Evolutionary conservation across 2,797 vertebrate genomes (phyloP), one percentile per base, ranked within the genome.

Genomic region (Linurgus olivaceus): DNA sequence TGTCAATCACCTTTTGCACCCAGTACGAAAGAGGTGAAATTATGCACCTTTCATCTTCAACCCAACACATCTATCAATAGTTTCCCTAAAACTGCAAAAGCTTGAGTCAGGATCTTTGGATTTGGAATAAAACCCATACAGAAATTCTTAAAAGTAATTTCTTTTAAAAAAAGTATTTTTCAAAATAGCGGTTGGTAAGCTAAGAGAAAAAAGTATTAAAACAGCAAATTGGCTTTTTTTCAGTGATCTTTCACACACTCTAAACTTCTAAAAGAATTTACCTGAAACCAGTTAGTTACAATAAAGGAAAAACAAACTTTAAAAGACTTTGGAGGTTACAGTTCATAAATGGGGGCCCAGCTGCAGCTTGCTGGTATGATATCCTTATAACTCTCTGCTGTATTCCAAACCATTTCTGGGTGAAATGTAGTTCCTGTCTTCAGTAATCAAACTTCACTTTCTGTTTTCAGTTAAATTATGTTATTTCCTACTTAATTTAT

Each of bases 11-110:
- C 8, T 75, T 72, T 61, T 18, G 13, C 44, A 73, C 48, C 14
- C 67, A 51, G 33, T 42, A 26, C 17, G 14, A 15, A 74, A 58
- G 45, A 80, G 38, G 5, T 48, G 40, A 78, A 37, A 14, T 11
- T 17, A 25, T 24, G 13, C 33, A 17, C 33, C 35, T 66, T 88
- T 66, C 28, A 17, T 68, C 65, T 86, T 57, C 28, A 66, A 29
- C 9, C 9, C 28, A 20, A 25, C 0, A 0, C 15, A 35, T 17
- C 26, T 48, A 11, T 42, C n/a, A 26, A 1, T 9, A 61, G 9
- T 35, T 79, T 67, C 17, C 31, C 19, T 83, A n/a, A 76, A 66
- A 28, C 25, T 33, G 19, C 19, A 52, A 81, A 90, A 68, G 19
- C 10, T 40, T 74, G 12, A 25, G 8, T 52, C 47, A 68, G 13